Conservation (phyloP, 2,797 vertebrate species). For the Melanotaenia pygmaea region DNA sequence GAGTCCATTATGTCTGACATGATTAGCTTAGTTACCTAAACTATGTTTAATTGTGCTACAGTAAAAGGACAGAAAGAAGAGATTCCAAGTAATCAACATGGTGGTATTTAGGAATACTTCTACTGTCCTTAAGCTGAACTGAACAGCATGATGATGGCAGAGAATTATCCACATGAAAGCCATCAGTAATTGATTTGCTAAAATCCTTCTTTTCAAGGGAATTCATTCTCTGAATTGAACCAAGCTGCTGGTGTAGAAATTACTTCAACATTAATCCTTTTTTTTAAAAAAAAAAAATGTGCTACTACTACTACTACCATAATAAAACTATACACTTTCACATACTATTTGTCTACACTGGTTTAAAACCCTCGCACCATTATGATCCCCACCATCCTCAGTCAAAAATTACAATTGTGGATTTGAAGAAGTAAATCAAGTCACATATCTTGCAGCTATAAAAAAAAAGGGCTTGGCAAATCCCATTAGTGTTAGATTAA, state of each 20-base stretch:
- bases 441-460: constrained; percentile 44
- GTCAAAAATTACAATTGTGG: not conserved
- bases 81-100: not conserved
- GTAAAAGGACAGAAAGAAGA: not conserved
- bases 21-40: not conserved
- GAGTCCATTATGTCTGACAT: not conserved
- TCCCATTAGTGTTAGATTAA: constrained; percentile 81
- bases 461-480: constrained; percentile 60
- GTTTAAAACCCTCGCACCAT: not conserved
- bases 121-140: not conserved
- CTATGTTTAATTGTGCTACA: not conserved
- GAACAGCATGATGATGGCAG: not conserved
- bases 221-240: too few relatives aligned
- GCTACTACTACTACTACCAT: not conserved
- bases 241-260: not conserved
- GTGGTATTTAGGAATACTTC: not conserved
- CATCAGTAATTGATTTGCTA: not conserved
- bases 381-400: not conserved
- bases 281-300: not conserved
- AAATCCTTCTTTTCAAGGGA: not conserved
- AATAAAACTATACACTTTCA: not conserved
- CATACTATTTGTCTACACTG: not conserved
- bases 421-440: constrained; percentile 28
- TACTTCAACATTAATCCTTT: not conserved
- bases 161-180: not conserved